Base-by-base conservation (phyloP, 2,888 invertebrate species). In the Eristalis tenax region DNA sequence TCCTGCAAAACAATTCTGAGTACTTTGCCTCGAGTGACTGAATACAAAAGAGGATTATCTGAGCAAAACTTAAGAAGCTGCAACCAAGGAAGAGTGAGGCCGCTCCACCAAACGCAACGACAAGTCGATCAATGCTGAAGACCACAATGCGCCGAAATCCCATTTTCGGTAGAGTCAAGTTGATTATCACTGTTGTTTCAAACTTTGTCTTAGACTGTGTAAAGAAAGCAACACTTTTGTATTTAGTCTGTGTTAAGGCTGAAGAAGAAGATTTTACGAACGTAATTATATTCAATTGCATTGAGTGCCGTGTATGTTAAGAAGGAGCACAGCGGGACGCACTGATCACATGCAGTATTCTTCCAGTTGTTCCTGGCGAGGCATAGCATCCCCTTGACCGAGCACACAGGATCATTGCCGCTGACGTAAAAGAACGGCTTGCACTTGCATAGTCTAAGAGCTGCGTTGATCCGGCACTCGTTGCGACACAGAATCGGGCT, bases 41-140 rank as follows among this genome's bases (percentile, higher is more conserved):
- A 8, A 77, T 40, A 40, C 77, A 73, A 71, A 56, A 89, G 57
- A 65, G 81, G 11, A 86, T 4, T 35, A 89, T 80, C 76, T 90
- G 89, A 43, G 89, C 80, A 22, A 91, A 74, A 77, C 91, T 92
- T 76, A 93, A 90, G 74, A 93, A 92, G 87, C 92, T 93, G 65
- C 92, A 92, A n/a, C 93, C 93, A 28, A 93, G 87, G 89, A 92
- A 93, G 5, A 93, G 89, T n/a, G 92, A 91, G 68, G 92, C 91
- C 6, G 92, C 92, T 10, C 93, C 93, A 57, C 93, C 93, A 80
- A 93, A 90, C 2, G 92, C 91, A 84, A 93, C 91, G 59, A 92
- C 89, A 86, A 92, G 79, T 83, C 92, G 92, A 89, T 92, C 92
- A 26, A 90, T 90, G 66, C 92, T 92, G 59, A 92, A 92, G 10